Conservation (phyloP, 1,140 invertebrate species). For the Drosophila fuyamai region DNA sequence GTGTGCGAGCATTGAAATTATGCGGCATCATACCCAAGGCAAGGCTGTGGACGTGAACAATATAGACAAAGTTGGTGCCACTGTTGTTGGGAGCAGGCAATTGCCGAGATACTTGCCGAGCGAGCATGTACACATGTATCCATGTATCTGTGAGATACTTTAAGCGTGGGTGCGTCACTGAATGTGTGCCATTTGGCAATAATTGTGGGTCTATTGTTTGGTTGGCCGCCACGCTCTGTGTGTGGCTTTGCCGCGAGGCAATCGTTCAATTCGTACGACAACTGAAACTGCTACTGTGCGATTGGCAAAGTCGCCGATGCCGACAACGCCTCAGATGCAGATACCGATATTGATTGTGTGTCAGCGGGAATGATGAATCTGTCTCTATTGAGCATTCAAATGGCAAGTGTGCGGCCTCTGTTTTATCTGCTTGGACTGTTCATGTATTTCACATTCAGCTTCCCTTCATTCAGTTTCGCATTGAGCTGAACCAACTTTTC, state of each 20-base stretch:
- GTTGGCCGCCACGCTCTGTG: slow-evolving; percentile 70
- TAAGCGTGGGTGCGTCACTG: slow-evolving; percentile 37
- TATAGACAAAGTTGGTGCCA: slow-evolving; percentile 53
- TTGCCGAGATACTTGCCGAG: slow-evolving; percentile 37
- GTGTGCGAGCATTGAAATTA: slow-evolving; percentile 69
- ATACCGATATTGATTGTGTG: slow-evolving; percentile 24
- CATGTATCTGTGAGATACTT: slow-evolving; percentile 52
- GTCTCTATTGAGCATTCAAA: slow-evolving; percentile 49
- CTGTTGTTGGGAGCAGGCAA: slow-evolving; percentile 34
- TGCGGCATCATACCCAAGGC: slow-evolving; percentile 57
- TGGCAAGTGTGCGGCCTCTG: slow-evolving; percentile 50
- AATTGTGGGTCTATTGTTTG: slow-evolving; percentile 74
- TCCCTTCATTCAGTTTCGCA: slow-evolving; percentile 13
- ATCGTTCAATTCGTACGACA: slow-evolving; percentile 81
- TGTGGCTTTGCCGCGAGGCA: slow-evolving; percentile 76
- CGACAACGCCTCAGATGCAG: slow-evolving; percentile 8
- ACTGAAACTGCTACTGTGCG: slow-evolving; percentile 76
- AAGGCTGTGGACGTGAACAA: slow-evolving; percentile 38
- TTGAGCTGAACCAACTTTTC: slow-evolving; percentile 36
- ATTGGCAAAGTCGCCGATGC: slow-evolving; percentile 31
- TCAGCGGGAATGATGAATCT: slow-evolving; percentile 60
- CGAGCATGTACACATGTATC: slow-evolving; percentile 11
- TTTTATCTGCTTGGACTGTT: slow-evolving; percentile 41
- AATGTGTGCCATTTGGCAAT: slow-evolving; percentile 76
- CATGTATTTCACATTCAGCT: slow-evolving; percentile 37